Evolutionary conservation across 1,140 invertebrate species (phyloP), one percentile per base, ranked within the genome.

Genomic region (Anthonomus grandis): DNA sequence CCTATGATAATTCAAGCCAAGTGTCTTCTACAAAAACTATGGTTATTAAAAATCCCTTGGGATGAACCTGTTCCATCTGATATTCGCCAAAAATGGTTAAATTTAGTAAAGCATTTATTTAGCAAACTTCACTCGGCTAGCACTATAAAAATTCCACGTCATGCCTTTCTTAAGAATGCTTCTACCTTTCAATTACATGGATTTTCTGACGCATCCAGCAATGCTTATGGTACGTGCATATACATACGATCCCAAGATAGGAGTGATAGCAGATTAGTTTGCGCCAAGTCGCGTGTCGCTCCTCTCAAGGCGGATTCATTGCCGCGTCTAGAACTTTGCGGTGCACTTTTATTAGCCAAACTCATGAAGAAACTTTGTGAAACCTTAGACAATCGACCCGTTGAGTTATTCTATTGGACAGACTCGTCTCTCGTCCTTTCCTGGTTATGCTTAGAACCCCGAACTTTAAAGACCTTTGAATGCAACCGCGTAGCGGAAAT

Each of bases 21-120:
- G 65, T 70, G 78, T 0, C 52, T 78, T 0, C 67, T 79, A n/a
- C 76, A 79, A 65, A 57, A 68, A 24, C 34, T 79, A 4, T 76
- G 75, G 75, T 22, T 42, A 24, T 39, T 13, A 2, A 46, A 54
- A n/a, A 2, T 59, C 17, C 12, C 6, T 8, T 65, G 51, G 59
- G 56, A 64, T 25, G 46, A 65, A 51, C 6, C 12, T n/a, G 5
- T 59, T 12, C 57, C 53, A 31, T 10, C 2, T 12, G 13, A 57
- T 39, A 8, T 39, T 39, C 6, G n/a, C n/a, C n/a, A n/a, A n/a
- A n/a, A n/a, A n/a, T n/a, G n/a, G n/a, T n/a, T n/a, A n/a, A n/a
- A n/a, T n/a, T n/a, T n/a, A n/a, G n/a, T n/a, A n/a, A n/a, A n/a
- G n/a, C n/a, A n/a, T n/a, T n/a, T n/a, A n/a, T n/a, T n/a, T n/a